Conservation (phyloP, 2,113 vertebrate species). For the Odontophorus gujanensis region DNA sequence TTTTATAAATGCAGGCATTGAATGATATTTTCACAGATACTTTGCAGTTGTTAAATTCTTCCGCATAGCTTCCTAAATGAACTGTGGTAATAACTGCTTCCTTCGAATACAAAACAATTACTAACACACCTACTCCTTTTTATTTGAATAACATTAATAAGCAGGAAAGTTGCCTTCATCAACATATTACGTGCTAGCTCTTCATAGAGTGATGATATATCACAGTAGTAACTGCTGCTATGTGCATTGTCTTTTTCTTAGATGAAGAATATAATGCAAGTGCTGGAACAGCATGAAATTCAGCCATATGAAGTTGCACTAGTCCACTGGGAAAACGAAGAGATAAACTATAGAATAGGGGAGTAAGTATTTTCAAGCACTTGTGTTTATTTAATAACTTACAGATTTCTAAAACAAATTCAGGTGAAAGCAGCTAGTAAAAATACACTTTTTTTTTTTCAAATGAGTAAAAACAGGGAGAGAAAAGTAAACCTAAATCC, state of each 20-base stretch:
- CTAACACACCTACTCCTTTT: neutral
- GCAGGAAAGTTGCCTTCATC: neutral
- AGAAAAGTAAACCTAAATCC: neutral
- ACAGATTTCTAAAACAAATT: neutral
- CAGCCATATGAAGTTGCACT: constrained; percentile 94
- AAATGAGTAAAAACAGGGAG: neutral
- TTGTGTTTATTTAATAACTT: neutral
- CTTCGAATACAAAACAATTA: neutral
- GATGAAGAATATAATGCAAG: constrained; percentile 87
- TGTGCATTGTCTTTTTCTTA: constrained; percentile 50
- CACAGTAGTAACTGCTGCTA: neutral
- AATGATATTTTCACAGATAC: neutral
- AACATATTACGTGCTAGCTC: neutral
- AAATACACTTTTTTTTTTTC: neutral
- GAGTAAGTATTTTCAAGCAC: constrained; percentile 81
- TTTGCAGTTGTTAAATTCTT: neutral
- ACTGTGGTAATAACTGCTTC: neutral
- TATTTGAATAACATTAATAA: neutral
- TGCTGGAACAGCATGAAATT: constrained; percentile 93
- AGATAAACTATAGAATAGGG: constrained; percentile 90
- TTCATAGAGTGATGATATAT: neutral
- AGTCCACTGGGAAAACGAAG: constrained; percentile 98
- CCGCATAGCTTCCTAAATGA: neutral
- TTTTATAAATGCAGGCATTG: neutral
- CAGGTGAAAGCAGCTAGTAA: neutral